Evolutionary conservation across 1,140 invertebrate genomes (phyloP).

Genomic region (Pachypeltis micranthus): DNA sequence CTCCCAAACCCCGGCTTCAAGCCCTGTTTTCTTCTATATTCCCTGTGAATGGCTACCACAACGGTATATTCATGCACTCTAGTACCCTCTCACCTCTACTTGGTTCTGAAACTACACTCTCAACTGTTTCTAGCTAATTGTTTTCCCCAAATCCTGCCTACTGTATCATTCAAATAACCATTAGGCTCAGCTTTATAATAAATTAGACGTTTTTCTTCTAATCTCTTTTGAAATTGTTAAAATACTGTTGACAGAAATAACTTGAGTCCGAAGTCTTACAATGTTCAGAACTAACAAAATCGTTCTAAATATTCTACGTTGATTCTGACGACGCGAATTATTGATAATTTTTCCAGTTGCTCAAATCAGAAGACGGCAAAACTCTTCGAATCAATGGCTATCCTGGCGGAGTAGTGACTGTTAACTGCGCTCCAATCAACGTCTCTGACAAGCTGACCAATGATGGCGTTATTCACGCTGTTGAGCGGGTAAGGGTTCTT

Average conservation of each 20-base stretch:
- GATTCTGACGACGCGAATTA: background rate
- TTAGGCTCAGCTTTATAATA: too few species aligned
- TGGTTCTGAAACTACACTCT: too few species aligned
- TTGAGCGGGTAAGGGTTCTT: slow-evolving; percentile 36
- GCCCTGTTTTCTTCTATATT: too few species aligned
- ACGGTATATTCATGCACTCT: too few species aligned
- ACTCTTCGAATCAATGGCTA: slow-evolving; percentile 41
- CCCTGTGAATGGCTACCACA: too few species aligned
- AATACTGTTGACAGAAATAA: background rate
- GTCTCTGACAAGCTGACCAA: slow-evolving; percentile 36
- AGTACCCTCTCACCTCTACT: too few species aligned
- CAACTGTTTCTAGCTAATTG: too few species aligned
- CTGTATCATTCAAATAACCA: too few species aligned
- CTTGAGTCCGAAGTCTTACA: background rate
- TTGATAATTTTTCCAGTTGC: background rate
- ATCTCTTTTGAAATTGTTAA: background rate
- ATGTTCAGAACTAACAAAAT: background rate
- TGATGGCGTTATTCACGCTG: slow-evolving; percentile 41
- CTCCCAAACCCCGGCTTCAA: too few species aligned
- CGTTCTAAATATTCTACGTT: background rate
- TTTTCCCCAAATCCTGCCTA: too few species aligned
- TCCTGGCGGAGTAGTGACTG: slow-evolving; percentile 32
- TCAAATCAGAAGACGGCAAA: slow-evolving; percentile 31
- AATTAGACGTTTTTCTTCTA: too few species aligned
- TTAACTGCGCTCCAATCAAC: slow-evolving; percentile 35